These are phyloP conservation scores for Heliconius nattereri DNA, from an alignment of 1,140 invertebrate species.

Conservation along the genomic window DNA sequence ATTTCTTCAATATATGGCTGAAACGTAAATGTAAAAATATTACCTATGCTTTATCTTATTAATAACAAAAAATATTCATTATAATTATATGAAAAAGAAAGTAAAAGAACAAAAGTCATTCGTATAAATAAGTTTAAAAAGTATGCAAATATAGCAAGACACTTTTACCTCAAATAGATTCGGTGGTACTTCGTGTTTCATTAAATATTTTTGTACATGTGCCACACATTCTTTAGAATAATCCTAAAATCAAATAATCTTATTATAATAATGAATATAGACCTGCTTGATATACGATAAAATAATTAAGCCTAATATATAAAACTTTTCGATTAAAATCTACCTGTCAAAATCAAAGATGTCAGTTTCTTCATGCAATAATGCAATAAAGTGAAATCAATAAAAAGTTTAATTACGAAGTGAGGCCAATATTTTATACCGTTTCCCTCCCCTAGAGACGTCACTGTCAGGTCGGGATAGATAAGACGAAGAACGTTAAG, in stretches of 20 bases:
- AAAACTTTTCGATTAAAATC: no score
- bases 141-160: conserved; percentile 3
- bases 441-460: conserved; percentile 31
- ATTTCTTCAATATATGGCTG: conserved; percentile 99
- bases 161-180: conserved; percentile 96
- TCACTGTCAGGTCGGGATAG: conserved; percentile 36
- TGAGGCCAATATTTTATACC: conserved; percentile 37
- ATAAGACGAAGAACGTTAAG: conserved; percentile 39
- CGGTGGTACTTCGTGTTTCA: conserved; percentile 97
- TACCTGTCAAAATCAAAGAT: no score
- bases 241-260: conserved; percentile 86
- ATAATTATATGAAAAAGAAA: conserved; percentile 2
- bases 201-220: conserved; percentile 98
- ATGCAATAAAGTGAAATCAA: background rate
- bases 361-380: no score
- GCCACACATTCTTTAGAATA: conserved; percentile 98
- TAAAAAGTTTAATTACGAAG: background rate
- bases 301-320: background rate
- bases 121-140: background rate
- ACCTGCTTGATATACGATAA: background rate
- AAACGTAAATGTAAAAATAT: conserved; percentile 48
- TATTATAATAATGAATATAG: background rate
- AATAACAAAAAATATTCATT: no score
- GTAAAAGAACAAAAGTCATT: background rate
- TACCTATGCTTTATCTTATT: background rate